A percentile compares a stretch with the other conserved stretches of the same genome.
These are phyloP conservation scores for Chlorops oryzae DNA, from an alignment of 1,140 invertebrate genomes.

Conservation along the genomic window DNA sequence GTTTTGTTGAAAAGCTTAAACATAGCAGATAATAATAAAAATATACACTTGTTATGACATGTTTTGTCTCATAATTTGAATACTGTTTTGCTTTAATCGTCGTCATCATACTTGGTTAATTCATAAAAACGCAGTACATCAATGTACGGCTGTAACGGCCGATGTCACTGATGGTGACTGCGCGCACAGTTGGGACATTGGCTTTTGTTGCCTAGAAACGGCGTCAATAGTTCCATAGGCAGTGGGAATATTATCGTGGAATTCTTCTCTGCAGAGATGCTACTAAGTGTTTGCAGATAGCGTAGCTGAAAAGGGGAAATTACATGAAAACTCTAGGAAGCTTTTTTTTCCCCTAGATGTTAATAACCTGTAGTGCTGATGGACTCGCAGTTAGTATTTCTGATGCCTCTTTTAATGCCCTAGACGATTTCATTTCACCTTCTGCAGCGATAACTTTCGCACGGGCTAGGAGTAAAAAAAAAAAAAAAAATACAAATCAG, in stretches of 20 bases:
- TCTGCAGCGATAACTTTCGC: constrained; percentile 74
- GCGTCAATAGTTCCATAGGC: constrained; percentile 65
- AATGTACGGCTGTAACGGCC: constrained; percentile 6
- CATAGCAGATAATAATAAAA: not conserved
- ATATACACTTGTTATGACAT: constrained; percentile 9
- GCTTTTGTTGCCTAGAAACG: too few species aligned
- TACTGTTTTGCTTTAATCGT: constrained; percentile 5
- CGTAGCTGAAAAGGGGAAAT: too few species aligned
- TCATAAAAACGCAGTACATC: constrained; percentile 11
- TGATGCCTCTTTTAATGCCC: constrained; percentile 82
- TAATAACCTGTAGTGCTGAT: constrained; percentile 70
- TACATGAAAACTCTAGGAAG: too few species aligned
- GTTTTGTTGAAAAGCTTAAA: not conserved
- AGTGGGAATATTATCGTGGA: constrained; percentile 88
- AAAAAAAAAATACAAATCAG: too few species aligned
- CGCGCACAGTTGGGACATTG: too few species aligned
- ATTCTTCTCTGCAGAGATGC: constrained; percentile 87
- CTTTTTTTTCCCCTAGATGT: too few species aligned
- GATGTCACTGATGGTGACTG: constrained; percentile 14
- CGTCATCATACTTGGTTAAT: not conserved
- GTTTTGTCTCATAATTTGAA: not conserved
- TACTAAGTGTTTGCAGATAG: constrained; percentile 66
- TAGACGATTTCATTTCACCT: constrained; percentile 81
- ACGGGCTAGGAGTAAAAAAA: too few species aligned
- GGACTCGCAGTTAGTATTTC: constrained; percentile 81